Base-by-base conservation (phyloP, 2,888 invertebrate species). In the Lasioglossum villosulum region DNA sequence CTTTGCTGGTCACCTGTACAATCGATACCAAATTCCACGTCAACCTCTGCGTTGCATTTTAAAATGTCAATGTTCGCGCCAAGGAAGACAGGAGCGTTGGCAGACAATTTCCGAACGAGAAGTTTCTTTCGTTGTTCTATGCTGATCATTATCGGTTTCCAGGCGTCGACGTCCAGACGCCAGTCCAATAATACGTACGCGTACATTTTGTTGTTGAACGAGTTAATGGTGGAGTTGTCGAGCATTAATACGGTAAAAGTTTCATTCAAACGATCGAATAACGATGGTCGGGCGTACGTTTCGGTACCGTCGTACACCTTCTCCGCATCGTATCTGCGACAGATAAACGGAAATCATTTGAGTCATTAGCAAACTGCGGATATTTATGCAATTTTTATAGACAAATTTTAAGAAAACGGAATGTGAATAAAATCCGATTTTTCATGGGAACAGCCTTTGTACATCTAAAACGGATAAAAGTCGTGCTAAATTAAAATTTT, bases 61-160 rank as follows among this genome's bases (percentile, higher is more conserved):
- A 74, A 37, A 56, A 73, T 19, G 66, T 93, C 91, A 70, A 90
- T 23, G 84, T 94, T 92, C 79, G 92, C 91, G 27, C 91, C 87
- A 16, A 93, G 89, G 71, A 92, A 91, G 75, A 87, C 87, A 0
- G 75, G 19, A 14, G 88, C 84, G 23, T 82, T 84, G 12, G 77
- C 52, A 1, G 81, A 80, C 74, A 90, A 80, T 79, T 91, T 93
- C 14, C 86, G 85, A 30, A 90, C 86, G 37, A 92, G 79, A 68
- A 92, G 90, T 75, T 87, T 88, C 59, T 94, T 93, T 56, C 95
- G 95, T 83, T 95, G 95, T 83, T 96, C 96, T 66, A 95, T 95
- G 8, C 94, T 90, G 73, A 93, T 92, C 89, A 96, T 95, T 83
- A 96, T 95, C 14, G 95, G 93, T 73, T 93, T 94, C 96, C 96